phyloP scores from a whole-genome alignment of 2,888 invertebrate species.

The Tenthredo distinguenda region DNA sequence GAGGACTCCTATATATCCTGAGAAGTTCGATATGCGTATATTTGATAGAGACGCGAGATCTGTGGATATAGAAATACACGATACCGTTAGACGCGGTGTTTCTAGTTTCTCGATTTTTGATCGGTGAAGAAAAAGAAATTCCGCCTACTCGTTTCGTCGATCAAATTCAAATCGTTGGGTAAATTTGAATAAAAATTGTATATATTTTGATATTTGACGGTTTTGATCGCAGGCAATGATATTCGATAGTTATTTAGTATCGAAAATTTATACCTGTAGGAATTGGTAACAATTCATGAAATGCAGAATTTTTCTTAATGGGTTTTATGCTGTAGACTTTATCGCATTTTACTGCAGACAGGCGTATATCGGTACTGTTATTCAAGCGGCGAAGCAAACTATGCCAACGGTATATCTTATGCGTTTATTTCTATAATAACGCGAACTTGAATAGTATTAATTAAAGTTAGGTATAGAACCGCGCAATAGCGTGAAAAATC shows the following conservation, averaged over 20 bases:
- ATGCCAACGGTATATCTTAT: slow-evolving; percentile 23
- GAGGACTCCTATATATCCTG: no score
- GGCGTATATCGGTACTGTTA: slow-evolving; percentile 13
- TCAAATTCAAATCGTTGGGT: background rate
- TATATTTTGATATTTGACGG: background rate
- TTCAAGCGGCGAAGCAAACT: slow-evolving; percentile 8
- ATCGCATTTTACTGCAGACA: background rate
- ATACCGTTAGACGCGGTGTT: slow-evolving; percentile 26
- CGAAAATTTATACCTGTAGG: background rate
- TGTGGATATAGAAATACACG: background rate
- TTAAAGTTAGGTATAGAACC: background rate
- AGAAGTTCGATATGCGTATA: background rate
- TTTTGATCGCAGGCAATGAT: background rate
- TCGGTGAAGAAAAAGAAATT: background rate
- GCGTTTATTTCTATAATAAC: background rate
- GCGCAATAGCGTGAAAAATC: slow-evolving; percentile 7
- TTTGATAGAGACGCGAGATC: background rate
- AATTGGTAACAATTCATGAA: background rate
- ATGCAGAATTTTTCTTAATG: background rate
- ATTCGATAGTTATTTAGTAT: background rate
- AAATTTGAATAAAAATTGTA: background rate
- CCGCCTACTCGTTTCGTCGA: background rate
- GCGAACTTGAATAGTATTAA: slow-evolving; percentile 7
- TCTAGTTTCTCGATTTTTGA: background rate
- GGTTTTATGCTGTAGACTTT: background rate